Evolutionary conservation across 2,797 vertebrate species (phyloP), one percentile per base, ranked within the genome.

Genomic region (Poecilia picta): DNA sequence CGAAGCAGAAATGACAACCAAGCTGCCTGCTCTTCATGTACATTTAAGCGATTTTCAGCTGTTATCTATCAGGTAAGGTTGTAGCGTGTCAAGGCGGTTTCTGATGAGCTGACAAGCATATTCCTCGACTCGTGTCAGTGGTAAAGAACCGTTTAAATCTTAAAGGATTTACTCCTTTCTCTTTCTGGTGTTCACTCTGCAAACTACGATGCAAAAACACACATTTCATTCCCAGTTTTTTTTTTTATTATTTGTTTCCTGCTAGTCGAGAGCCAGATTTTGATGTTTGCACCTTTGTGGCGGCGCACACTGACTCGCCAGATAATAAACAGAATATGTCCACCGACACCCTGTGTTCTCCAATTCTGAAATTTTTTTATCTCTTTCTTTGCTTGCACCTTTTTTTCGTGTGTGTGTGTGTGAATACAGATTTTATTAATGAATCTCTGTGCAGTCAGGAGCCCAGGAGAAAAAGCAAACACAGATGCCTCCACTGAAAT

Each of bases 401-500:
- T 87, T 75, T 74, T 39, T 78, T 36, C 8, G 0, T 39, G 39
- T 39, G 39, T 39, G 7, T 51, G 7, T 51, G 53, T 75, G 20
- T 70, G 8, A 77, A 81, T 76, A 87, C 75, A 88, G 87, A 89
- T 76, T 59, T 59, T 28, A 88, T 89, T 88, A 89, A 91, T 87
- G 83, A 88, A 75, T 79, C 76, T 76, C 79, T 70, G 78, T 51
- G 25, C 73, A 47, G 43, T 71, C 75, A 80, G 77, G 73, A 86
- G 76, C 43, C 82, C 74, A 20, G 71, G 82, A 82, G 81, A 82
- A 83, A 88, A 77, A 72, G 77, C 85, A 86, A 93, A 91, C 83
- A 86, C 81, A 59, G 2, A n/a, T 55, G 73, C 41, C 51, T 80
- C 49, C n/a, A 72, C 78, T 43, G 36, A 78, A 72, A 78, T 86